Base-by-base conservation (phyloP, 2,797 vertebrate species). In the Smutsia temminckii region DNA sequence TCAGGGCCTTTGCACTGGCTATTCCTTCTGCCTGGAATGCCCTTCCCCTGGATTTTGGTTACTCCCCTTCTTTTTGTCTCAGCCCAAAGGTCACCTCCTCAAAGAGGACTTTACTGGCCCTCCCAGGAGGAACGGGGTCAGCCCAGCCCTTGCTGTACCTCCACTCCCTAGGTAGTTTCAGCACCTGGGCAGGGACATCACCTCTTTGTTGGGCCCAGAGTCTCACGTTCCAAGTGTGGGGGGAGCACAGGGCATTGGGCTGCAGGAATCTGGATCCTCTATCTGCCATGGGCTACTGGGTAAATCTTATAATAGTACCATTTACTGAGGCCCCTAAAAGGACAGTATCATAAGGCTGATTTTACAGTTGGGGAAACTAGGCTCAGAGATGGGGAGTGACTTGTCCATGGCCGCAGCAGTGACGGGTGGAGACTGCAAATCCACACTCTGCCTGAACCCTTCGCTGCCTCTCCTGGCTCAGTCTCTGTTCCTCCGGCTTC, bases 371-470 rank as follows among this genome's bases (percentile, higher is more conserved):
- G 27, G 55, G 64, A 85, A 63, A 68, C 23, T 79, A 46, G 78
- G 53, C 49, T 85, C 32, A 29, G 66, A 59, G 21, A 68, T 32
- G 25, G 29, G 8, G 18, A n/a, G 16, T 34, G 49, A 23, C 37
- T 49, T 49, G 27, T 37, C 23, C 5, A 12, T 49, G 18, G 51
- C 29, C 16, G 59, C 25, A 29, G 14, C 51, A 25, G 3, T 0
- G 2, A 57, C 8, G 16, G 5, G 6, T 27, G 20, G 40, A 18
- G 51, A 32, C 57, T 4, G 11, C 20, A 92, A 40, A 21, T 29
- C 13, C 46, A 7, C 0, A 1, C 59, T 53, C 16, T 10, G 53
- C 46, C 32, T 6, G 9, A 8, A 13, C 11, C 27, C 18, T 51
- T 11, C 3, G 49, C 34, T 64, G 3, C n/a, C n/a, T 12, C 59